A percentile compares a stretch with the other conserved stretches of the same genome.
Conservation (phyloP, 1,140 invertebrate species). For the Thereuonema tuberculata region DNA sequence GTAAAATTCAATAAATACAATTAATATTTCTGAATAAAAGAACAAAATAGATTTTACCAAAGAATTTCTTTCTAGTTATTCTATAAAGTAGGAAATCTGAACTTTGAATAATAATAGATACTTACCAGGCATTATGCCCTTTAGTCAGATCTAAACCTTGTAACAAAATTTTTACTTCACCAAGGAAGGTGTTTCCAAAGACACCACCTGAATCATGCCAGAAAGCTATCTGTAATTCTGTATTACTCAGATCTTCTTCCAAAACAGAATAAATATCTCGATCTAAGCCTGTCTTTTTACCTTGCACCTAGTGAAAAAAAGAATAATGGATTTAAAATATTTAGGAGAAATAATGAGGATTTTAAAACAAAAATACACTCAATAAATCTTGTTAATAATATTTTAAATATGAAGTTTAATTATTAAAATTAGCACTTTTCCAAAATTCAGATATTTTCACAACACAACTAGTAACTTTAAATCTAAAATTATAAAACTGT, state of each 20-base stretch:
- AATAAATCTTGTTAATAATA: background rate
- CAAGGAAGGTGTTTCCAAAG: conserved; percentile 63
- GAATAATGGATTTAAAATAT: background rate
- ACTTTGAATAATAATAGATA: conserved; percentile 16
- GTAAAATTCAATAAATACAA: background rate
- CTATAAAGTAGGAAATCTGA: background rate
- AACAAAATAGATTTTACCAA: background rate
- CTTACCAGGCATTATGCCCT: conserved; percentile 29
- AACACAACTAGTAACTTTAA: background rate
- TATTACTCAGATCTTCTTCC: conserved; percentile 16
- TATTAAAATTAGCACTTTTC: background rate
- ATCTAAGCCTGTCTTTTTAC: conserved; percentile 28
- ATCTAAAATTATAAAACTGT: background rate
- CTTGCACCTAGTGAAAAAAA: conserved; percentile 23
- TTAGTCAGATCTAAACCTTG: conserved; percentile 36
- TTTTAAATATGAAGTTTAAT: background rate
- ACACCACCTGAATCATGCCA: conserved; percentile 70
- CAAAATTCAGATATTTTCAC: background rate
- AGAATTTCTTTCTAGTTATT: background rate
- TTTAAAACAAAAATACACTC: background rate
- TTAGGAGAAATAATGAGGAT: too few species aligned
- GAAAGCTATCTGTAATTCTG: conserved; percentile 57
- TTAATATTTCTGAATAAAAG: background rate
- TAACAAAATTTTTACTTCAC: conserved; percentile 65
- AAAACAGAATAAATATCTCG: conserved; percentile 21